phyloP scores from a whole-genome alignment of 1,140 invertebrate species.

The Latrodectus geometricus region DNA sequence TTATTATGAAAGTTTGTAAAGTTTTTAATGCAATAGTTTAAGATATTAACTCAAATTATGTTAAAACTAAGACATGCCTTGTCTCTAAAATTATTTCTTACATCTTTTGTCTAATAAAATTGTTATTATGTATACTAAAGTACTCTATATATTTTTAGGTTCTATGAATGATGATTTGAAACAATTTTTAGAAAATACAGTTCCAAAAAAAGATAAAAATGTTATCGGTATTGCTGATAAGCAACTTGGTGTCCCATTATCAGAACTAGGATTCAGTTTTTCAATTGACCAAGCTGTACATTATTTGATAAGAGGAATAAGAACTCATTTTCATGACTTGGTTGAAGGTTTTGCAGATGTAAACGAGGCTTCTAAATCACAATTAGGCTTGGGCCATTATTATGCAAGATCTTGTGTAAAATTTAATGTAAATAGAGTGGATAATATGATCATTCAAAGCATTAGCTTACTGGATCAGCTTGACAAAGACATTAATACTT shows the following conservation, averaged over 20 bases:
- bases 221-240: constrained; percentile 88
- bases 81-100: too few relatives aligned
- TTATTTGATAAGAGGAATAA: constrained; percentile 83
- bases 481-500: constrained; percentile 99
- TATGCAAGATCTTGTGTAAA: constrained; percentile 97
- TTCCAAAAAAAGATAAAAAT: constrained; percentile 86
- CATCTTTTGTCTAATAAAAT: too few relatives aligned
- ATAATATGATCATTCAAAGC: constrained; percentile 99
- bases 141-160: constrained; percentile 66
- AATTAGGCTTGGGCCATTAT: constrained; percentile 97
- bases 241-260: constrained; percentile 90
- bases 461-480: constrained; percentile 97
- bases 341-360: constrained; percentile 90
- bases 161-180: constrained; percentile 90
- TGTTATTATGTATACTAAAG: too few relatives aligned
- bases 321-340: constrained; percentile 88
- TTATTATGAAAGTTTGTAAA: too few relatives aligned
- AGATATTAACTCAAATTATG: too few relatives aligned
- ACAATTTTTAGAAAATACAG: constrained; percentile 87
- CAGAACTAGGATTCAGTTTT: constrained; percentile 84
- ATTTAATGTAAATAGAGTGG: constrained; percentile 97
- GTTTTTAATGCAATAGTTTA: too few relatives aligned
- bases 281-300: constrained; percentile 87
- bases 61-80: too few relatives aligned
- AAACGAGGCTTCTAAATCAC: constrained; percentile 83